Conservation (phyloP, 2,888 invertebrate genomes). For the Portevinia maculata region DNA sequence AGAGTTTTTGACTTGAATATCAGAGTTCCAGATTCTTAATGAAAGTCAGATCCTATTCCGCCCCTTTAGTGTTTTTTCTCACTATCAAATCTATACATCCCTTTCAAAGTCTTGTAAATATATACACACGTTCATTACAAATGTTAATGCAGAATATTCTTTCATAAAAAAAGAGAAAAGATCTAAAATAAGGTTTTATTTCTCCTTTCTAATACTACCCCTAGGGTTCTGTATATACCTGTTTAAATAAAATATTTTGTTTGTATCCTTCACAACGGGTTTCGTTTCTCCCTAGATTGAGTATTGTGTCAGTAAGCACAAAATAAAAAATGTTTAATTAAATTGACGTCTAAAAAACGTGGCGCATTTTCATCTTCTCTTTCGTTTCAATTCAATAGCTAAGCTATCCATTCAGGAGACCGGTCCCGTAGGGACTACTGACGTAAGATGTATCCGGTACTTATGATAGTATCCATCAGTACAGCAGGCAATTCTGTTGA, state of each 20-base stretch:
- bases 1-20: no score
- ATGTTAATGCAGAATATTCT: slow-evolving; percentile 39
- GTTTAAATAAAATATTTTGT: not conserved
- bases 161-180: slow-evolving; percentile 17
- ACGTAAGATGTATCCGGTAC: no score
- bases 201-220: slow-evolving; percentile 13
- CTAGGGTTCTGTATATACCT: slow-evolving; percentile 11
- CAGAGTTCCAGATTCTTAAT: no score
- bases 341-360: slow-evolving; percentile 65
- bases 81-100: no score
- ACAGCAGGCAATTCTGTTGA: slow-evolving; percentile 16
- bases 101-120: no score
- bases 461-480: slow-evolving; percentile 12
- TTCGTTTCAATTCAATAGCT: slow-evolving; percentile 42
- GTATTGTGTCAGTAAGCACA: slow-evolving; percentile 52
- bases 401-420: slow-evolving; percentile 4
- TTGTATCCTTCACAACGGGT: slow-evolving; percentile 19
- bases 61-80: no score
- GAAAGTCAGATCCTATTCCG: no score
- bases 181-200: slow-evolving; percentile 44
- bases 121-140: slow-evolving; percentile 45
- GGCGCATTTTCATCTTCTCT: slow-evolving; percentile 27
- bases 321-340: slow-evolving; percentile 60
- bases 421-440: not conserved
- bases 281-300: slow-evolving; percentile 17